Evolutionary conservation across 2,888 invertebrate genomes (phyloP), one percentile per base, ranked within the genome.

Genomic region (Aelia acuminata): DNA sequence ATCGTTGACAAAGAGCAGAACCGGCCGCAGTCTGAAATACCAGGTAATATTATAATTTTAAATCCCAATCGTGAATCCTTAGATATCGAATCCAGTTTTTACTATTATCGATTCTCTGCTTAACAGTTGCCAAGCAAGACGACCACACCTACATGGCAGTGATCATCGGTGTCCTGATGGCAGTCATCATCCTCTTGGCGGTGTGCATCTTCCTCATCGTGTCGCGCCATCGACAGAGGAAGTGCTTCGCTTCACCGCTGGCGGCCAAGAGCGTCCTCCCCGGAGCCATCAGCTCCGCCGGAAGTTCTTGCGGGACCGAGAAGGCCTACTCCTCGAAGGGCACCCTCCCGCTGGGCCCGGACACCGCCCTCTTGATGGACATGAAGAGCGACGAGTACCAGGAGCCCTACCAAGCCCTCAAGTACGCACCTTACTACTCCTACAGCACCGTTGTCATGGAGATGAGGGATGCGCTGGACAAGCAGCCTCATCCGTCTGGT

Each of bases 101-200:
- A 3, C 15, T 35, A 18, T 70, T 70, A 70, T 70, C 18, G 18
- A 35, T 70, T 18, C 35, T 35, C 3, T 70, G 1, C 35, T 18
- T 15, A 89, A 22, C 95, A n/a, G 94, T 95, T 18, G 95, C 94
- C 1, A 94, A 94, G 89, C 94, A 95, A 91, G 95, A 95, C 90
- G 96, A 96, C 91, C 95, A 95, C 1, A 93, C 95, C 11, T 95
- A 96, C 92, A 94, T 96, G 93, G 96, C 96, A n/a, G 94, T 96
- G 90, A 95, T 96, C 88, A 95, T 96, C 70, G 96, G 96, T n/a
- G 95, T 96, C 10, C 92, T 96, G 85, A 95, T 95, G 43, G 96
- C 95, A 1, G 94, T 96, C 84, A 95, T 96, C 87, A 94, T 97
- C 87, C 93, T 96, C 3, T 93, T 96, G 43, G 95, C 95, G 3